phyloP scores from a whole-genome alignment of 2,888 invertebrate genomes.

The Augochlorella aurata region DNA sequence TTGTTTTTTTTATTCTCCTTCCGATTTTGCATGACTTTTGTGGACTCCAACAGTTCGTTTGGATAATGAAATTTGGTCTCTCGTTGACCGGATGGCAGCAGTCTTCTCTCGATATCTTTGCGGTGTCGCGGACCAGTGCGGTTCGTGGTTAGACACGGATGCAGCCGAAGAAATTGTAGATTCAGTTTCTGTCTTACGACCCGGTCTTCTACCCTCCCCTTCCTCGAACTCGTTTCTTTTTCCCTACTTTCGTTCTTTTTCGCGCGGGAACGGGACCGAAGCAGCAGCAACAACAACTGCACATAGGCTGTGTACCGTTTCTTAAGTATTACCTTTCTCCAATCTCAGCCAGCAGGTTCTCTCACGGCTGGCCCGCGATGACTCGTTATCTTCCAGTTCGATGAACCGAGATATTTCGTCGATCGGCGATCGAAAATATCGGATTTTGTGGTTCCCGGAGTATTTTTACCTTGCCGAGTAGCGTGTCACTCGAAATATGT shows the following conservation, averaged over 20 bases:
- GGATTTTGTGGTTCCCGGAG: background rate
- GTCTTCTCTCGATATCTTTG: conserved; percentile 42
- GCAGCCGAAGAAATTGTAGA: conserved; percentile 56
- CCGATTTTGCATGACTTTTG: too few relatives aligned
- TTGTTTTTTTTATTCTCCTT: too few relatives aligned
- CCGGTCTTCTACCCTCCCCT: conserved; percentile 3
- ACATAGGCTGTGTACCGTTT: conserved; percentile 55
- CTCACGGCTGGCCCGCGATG: conserved; percentile 49
- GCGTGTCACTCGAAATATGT: background rate
- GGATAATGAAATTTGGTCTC: conserved; percentile 62
- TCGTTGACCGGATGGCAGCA: conserved; percentile 12
- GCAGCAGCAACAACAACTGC: conserved; percentile 19
- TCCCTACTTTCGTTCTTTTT: conserved; percentile 39
- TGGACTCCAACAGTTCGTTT: conserved; percentile 25
- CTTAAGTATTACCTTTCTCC: conserved; percentile 58
- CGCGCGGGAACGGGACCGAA: conserved; percentile 25
- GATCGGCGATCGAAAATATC: conserved; percentile 22
- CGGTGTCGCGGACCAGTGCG: conserved; percentile 58
- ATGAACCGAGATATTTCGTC: conserved; percentile 38
- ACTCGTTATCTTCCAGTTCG: conserved; percentile 47
- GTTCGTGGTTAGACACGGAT: conserved; percentile 58
- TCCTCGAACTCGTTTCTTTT: background rate
- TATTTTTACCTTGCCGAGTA: background rate
- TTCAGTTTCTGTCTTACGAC: conserved; percentile 64
- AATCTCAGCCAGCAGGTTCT: conserved; percentile 50